Evolutionary conservation across 2,797 vertebrate species (phyloP).

Genomic region (Sebastes itinus): DNA sequence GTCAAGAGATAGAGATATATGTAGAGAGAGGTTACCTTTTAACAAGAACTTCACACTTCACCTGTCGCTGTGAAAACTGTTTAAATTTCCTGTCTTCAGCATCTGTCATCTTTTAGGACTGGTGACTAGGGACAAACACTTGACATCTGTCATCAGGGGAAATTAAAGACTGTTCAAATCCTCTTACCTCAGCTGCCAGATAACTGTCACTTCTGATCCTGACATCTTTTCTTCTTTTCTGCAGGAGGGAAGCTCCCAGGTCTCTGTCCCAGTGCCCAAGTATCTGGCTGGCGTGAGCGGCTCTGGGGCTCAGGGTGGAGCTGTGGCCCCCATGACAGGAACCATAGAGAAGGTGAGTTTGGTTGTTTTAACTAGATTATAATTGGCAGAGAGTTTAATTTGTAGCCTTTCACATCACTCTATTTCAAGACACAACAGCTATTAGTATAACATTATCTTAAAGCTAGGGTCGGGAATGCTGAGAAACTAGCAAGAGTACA

Average conservation of each 20-base stretch:
- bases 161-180: neutral
- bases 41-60: neutral
- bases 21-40: too few relatives aligned
- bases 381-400: neutral
- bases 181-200: neutral
- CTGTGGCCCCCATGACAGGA: conserved; percentile 95
- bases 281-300: conserved; percentile 86
- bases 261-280: conserved; percentile 89
- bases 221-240: neutral
- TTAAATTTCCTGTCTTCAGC: neutral
- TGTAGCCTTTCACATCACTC: neutral
- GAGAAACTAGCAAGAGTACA: too few relatives aligned
- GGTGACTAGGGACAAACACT: neutral
- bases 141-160: neutral
- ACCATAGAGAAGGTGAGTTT: conserved; percentile 93
- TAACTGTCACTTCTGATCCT: neutral
- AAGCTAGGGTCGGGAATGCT: too few relatives aligned
- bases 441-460: too few relatives aligned
- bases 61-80: neutral
- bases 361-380: fast-evolving
- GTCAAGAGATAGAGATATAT: too few relatives aligned
- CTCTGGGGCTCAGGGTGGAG: conserved; percentile 80
- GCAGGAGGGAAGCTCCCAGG: conserved; percentile 87
- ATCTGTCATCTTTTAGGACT: neutral
- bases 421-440: neutral